Evolutionary conservation across 2,113 vertebrate genomes (phyloP).

Genomic region (Riparia riparia): DNA sequence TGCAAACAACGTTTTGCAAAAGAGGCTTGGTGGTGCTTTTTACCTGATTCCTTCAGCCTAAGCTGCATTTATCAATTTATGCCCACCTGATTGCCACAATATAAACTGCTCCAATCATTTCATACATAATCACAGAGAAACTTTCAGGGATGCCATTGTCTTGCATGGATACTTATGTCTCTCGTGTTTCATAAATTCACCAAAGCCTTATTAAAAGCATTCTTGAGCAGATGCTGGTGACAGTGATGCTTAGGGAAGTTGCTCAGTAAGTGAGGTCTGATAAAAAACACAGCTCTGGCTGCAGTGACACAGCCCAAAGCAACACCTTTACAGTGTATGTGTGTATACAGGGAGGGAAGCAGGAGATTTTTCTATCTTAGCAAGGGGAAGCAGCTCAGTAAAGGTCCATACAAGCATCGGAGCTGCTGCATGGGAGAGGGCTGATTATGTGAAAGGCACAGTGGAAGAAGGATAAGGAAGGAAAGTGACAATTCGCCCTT

Average conservation of each 20-base stretch:
- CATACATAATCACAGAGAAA: background rate
- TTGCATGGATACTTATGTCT: background rate
- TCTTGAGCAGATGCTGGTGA: background rate
- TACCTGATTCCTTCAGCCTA: background rate
- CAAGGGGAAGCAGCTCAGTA: background rate
- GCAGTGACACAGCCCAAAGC: background rate
- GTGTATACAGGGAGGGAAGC: background rate
- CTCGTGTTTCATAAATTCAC: background rate
- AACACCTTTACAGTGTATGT: background rate
- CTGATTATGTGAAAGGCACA: constrained; percentile 1
- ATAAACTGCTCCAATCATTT: background rate
- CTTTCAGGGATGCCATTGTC: background rate
- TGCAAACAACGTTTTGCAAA: background rate
- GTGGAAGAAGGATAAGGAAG: background rate
- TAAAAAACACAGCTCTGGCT: background rate
- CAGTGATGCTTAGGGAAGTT: background rate
- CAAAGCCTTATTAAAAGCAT: background rate
- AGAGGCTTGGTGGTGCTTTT: background rate
- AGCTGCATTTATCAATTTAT: background rate
- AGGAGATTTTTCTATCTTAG: background rate
- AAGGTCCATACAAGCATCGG: background rate
- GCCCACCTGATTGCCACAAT: background rate
- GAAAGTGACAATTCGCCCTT: background rate
- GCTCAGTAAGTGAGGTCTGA: background rate
- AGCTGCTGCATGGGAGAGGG: background rate